Evolutionary conservation across 2,113 vertebrate genomes (phyloP).

Genomic region (Channa argus): DNA sequence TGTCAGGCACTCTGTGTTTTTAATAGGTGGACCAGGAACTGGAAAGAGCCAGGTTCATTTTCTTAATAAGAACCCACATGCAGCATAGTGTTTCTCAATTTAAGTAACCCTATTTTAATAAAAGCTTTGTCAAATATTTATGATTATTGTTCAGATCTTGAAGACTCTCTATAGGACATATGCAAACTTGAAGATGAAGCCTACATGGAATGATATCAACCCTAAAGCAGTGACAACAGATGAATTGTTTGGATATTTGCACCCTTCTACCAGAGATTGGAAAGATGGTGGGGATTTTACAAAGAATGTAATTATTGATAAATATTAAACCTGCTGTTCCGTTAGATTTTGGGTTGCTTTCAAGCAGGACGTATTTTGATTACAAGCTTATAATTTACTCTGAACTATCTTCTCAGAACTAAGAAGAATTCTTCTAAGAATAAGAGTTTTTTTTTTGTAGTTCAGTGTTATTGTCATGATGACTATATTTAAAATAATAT

Average conservation of each 20-base stretch:
- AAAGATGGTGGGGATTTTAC: slow-evolving; percentile 79
- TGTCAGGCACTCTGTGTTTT: slow-evolving; percentile 84
- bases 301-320: slow-evolving; percentile 4
- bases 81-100: background rate
- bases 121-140: too few relatives aligned
- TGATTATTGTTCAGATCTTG: slow-evolving; percentile 68
- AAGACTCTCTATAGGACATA: slow-evolving; percentile 82
- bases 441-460: background rate
- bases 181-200: slow-evolving; percentile 80
- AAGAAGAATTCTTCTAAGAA: slow-evolving; percentile 26
- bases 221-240: slow-evolving; percentile 83
- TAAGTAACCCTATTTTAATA: too few relatives aligned
- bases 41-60: slow-evolving; percentile 82
- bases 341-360: slow-evolving; percentile 20
- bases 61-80: background rate
- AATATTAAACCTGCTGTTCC: slow-evolving; percentile 17
- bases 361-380: slow-evolving; percentile 33
- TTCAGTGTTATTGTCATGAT: background rate
- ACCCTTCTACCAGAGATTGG: slow-evolving; percentile 83
- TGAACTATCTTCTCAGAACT: slow-evolving; percentile 18
- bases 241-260: slow-evolving; percentile 84
- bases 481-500: too few relatives aligned
- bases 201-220: slow-evolving; percentile 80
- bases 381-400: slow-evolving; percentile 28
- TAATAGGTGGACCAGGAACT: slow-evolving; percentile 83